Base-by-base conservation (phyloP, 2,113 vertebrate genomes). In the Dolichallabes microphthalmus region DNA sequence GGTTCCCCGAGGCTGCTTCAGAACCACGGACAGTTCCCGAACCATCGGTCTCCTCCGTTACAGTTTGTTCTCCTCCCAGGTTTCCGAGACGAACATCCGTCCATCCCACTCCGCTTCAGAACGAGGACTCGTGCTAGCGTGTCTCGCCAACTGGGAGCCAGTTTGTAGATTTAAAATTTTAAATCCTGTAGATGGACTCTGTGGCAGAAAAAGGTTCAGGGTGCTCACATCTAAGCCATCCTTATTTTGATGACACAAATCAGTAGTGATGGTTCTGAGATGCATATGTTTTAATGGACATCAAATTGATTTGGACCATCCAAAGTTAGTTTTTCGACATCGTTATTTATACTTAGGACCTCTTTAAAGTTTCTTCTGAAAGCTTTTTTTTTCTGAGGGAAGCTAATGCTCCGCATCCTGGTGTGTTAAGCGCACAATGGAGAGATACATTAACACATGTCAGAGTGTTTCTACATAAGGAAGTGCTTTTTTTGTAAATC, bases 21-120 rank as follows among this genome's bases (percentile, higher is more conserved):
- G 85, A 53, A 82, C 85, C 78, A 53, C 25, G 82, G 82, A 82
- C 84, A 86, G 81, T 80, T 88, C 87, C 79, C 52, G 12, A 45
- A 20, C 80, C 5, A 8, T 35, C 1, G 17, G 64, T 60, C 69
- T 45, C 58, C 12, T 77, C 73, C 25, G 39, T 64, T 61, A 77
- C 60, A n/a, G 6, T 78, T 35, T 17, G 30, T 35, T 17, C 57
- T 32, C 53, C 57, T 80, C 75, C 13, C 55, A 27, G 71, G 69
- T 50, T 53, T 75, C 74, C 10, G 87, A 53, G 32, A 73, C 20
- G 58, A 71, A 45, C 60, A 79, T 10, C 55, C 35, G 71, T 73
- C 71, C 82, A 7, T 12, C 68, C 80, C 32, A 35, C 35, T 77
- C 63, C 45, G 12, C 63, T 63, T 69, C 27, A 71, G 77, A 88